Evolutionary conservation across 1,140 invertebrate genomes (phyloP).

Genomic region (Dryas iulia): DNA sequence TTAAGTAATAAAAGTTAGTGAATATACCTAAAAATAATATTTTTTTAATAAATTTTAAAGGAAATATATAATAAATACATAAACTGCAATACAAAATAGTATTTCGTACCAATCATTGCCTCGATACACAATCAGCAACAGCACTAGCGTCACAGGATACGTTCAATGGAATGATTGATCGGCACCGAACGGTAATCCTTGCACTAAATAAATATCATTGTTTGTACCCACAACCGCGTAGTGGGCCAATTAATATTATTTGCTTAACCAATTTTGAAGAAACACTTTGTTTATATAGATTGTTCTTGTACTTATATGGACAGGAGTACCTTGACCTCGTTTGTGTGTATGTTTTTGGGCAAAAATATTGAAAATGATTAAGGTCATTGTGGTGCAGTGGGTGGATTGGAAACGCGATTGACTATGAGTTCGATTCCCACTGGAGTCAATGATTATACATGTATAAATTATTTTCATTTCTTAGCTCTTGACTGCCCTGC

Average conservation of each 20-base stretch:
- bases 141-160: slow-evolving; percentile 75
- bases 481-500: too few species aligned
- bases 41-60: background rate
- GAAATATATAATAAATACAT: background rate
- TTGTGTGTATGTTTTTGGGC: too few species aligned
- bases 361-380: too few species aligned
- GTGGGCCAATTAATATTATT: slow-evolving; percentile 23
- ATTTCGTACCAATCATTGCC: slow-evolving; percentile 34
- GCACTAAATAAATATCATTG: slow-evolving; percentile 76
- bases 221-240: slow-evolving; percentile 29
- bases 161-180: slow-evolving; percentile 80
- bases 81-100: background rate
- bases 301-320: too few species aligned
- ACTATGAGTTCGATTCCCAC: too few species aligned
- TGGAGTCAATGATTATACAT: too few species aligned
- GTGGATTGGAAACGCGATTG: too few species aligned
- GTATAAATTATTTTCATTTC: too few species aligned
- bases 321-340: too few species aligned
- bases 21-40: background rate
- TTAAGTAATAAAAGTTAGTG: background rate
- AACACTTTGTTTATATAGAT: background rate
- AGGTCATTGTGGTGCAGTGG: too few species aligned
- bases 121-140: slow-evolving; percentile 30
- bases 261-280: background rate
- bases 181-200: slow-evolving; percentile 77